Base-by-base conservation (phyloP, 2,113 vertebrate species). In the Pangasianodon gigas region DNA sequence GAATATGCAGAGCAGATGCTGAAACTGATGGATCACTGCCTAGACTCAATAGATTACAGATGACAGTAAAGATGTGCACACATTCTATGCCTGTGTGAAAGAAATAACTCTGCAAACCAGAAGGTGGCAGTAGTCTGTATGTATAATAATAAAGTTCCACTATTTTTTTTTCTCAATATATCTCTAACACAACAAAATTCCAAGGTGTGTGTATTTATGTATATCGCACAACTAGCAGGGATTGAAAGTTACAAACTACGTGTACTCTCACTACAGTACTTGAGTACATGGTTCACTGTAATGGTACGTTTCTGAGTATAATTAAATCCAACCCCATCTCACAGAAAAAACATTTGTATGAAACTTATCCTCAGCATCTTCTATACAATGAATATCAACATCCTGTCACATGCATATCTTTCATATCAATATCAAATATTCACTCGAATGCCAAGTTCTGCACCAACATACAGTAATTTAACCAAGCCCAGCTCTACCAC, bases 81-180 rank as follows among this genome's bases (percentile, higher is more conserved):
- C 56, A 14, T 6, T 14, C n/a, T 62, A 37, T 9, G 82, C 6
- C 56, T 46, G 56, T 29, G 56, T 60, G 56, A 41, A 41, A 84
- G 13, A 29, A 8, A 62, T 6, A 83, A 41, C 10, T 84, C 82
- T 41, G n/a, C 54, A 41, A 21, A 46, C 37, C 82, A 62, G 3
- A 60, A 84, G 82, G 56, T 37, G 82, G 82, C 82, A 60, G 56
- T 44, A 62, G 37, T 84, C 56, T 83, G 18, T 13, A 46, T 62
- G 26, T 8, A 6, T 60, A 46, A 7, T 60, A 26, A 84, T 82
- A 21, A 21, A 37, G 2, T 10, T 41, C 18, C 52, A 83, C 7
- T 5, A 37, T 52, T 37, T 48, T 16, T 2, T 79, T 75, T 18
- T 19, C 18, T 29, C 41, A 10, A 10, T 21, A 44, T 11, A 74